A percentile compares a stretch with the other conserved stretches of the same genome.
Evolutionary conservation across 2,888 invertebrate species (phyloP).

Genomic region (Agriopis leucophaearia): DNA sequence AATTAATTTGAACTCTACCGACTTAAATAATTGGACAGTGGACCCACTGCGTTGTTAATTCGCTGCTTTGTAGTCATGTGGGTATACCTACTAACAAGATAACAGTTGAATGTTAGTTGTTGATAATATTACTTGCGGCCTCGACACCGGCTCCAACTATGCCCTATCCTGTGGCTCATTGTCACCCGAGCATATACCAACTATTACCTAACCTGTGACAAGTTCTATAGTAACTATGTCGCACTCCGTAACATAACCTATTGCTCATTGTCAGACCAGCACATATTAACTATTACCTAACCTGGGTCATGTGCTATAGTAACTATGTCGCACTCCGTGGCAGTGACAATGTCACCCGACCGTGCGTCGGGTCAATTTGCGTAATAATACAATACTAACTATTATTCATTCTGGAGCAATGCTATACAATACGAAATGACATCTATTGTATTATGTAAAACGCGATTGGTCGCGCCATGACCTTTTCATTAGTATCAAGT

Average conservation of each 20-base stretch:
- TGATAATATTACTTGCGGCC: not conserved
- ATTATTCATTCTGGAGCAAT: not conserved
- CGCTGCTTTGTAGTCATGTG: constrained; percentile 2
- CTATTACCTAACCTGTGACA: not conserved
- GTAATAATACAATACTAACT: constrained; percentile 3
- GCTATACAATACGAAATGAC: constrained; percentile 15
- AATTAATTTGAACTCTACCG: not conserved
- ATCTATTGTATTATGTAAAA: constrained; percentile 31
- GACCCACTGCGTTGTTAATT: not conserved
- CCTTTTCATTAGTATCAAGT: constrained; percentile 20
- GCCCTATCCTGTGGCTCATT: not conserved
- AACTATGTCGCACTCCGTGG: not conserved
- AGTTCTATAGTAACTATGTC: not conserved
- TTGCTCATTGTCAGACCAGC: not conserved
- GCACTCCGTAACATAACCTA: not conserved
- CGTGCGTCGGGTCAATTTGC: constrained; percentile 24
- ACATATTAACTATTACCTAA: not conserved
- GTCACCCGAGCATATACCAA: not conserved
- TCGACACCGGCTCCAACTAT: not conserved
- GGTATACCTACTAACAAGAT: not conserved
- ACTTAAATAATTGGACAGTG: not conserved
- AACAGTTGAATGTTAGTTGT: not conserved
- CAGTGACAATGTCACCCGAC: constrained; percentile 21
- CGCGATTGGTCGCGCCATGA: constrained; percentile 27
- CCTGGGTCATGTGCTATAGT: not conserved